Evolutionary conservation across 1,140 invertebrate species (phyloP), one percentile per base, ranked within the genome.

Genomic region (Heliconius congener): DNA sequence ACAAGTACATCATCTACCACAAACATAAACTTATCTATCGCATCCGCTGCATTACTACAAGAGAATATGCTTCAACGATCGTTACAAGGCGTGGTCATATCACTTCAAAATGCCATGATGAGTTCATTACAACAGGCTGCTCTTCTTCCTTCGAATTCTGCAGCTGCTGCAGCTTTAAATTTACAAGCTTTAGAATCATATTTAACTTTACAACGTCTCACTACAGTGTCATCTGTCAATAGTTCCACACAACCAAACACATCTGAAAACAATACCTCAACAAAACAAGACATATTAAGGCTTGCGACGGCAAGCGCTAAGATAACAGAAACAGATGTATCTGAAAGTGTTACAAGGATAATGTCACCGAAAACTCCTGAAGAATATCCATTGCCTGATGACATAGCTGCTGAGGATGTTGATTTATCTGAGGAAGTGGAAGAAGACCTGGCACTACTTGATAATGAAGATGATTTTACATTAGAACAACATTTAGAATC

Each of bases 131-230:
- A 97, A 84, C 96, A 97, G 86, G 97, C 97, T 0, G 97, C 97
- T 0, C 90, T 98, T 8, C 88, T 98, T 76, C 97, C 97, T 0
- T 96, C 97, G 0, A 97, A 97, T 81, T 97, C 97, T 1, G 96
- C 97, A 1, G 97, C 97, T 2, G 97, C 97, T 2, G 96, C 97
- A 8, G 97, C 97, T 0, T 93, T 98, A 6, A 97, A 97, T 91
- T 94, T 98, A 8, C 97, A 98, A 93, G 97, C 97, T 4, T 90
- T 98, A 52, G 97, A 98, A 93, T 97, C 97, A 39, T 98, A 98
- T 93, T 95, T 98, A 87, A 97, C 97, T 18, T 93, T 98, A 52
- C 97, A 98, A 92, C 95, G 97, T 79, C 94, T 98, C 34, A 96
- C 96, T 2, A 94, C 93, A 52, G 94, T 95, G 8, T 95, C 93